These are phyloP conservation scores for Cryptosula pallasiana DNA, from an alignment of 2,888 invertebrate species.

Conservation along the genomic window DNA sequence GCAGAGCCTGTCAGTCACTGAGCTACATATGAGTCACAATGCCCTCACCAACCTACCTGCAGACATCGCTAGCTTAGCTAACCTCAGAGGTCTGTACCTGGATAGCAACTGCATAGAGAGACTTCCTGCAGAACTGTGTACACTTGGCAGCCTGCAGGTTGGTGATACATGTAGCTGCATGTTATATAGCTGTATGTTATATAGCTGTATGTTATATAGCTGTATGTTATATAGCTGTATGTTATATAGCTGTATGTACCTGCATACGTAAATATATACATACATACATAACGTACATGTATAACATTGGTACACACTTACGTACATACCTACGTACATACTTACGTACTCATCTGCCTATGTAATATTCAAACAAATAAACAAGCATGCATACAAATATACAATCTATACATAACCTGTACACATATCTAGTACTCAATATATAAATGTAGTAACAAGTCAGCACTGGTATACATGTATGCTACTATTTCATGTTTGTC, in stretches of 20 bases:
- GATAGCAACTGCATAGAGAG: conserved; percentile 44
- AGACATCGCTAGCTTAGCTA: conserved; percentile 37
- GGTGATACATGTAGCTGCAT: not conserved
- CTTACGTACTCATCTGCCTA: too few species aligned
- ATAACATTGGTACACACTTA: too few species aligned
- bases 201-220: not conserved
- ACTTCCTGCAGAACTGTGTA: conserved; percentile 38
- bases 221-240: not conserved
- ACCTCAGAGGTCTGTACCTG: conserved; percentile 37
- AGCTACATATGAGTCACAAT: conserved; percentile 42
- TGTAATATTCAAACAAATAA: too few species aligned
- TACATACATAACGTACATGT: too few species aligned
- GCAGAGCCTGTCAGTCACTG: conserved; percentile 34
- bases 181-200: not conserved
- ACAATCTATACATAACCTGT: too few species aligned
- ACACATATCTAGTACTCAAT: not conserved
- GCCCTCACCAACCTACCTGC: conserved; percentile 38
- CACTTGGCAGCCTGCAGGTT: conserved; percentile 35
- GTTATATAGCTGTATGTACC: not conserved
- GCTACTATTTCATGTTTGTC: too few species aligned
- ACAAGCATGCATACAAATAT: too few species aligned
- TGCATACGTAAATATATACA: not conserved
- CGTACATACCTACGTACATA: not conserved
- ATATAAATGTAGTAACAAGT: not conserved
- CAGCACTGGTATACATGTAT: too few species aligned